These are phyloP conservation scores for Syritta pipiens DNA, from an alignment of 2,888 invertebrate species.

Conservation along the genomic window DNA sequence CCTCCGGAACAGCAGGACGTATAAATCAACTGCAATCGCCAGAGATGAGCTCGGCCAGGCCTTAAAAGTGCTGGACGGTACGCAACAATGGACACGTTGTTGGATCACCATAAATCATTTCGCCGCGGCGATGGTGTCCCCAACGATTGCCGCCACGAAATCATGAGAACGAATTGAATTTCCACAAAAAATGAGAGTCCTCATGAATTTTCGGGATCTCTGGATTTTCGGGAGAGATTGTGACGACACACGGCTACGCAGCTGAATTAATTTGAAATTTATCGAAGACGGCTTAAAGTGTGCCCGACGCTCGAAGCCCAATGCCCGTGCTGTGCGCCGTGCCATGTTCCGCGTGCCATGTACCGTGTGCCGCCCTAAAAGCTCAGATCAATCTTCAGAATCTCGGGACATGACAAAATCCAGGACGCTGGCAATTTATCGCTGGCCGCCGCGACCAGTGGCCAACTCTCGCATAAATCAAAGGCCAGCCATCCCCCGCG, in stretches of 20 bases:
- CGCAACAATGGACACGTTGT: constrained; percentile 41
- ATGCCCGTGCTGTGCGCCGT: too few species aligned
- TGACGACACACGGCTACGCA: background rate
- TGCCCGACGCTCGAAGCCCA: too few species aligned
- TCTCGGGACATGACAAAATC: constrained; percentile 36
- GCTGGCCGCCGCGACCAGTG: background rate
- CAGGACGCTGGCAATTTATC: background rate
- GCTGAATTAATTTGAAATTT: background rate
- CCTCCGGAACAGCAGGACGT: constrained; percentile 43
- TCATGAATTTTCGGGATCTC: constrained; percentile 13
- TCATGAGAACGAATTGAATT: constrained; percentile 30
- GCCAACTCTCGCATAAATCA: background rate
- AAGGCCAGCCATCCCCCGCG: background rate
- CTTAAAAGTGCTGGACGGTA: constrained; percentile 17
- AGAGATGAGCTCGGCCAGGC: constrained; percentile 28
- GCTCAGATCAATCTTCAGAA: constrained; percentile 25
- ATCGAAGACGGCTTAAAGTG: too few species aligned
- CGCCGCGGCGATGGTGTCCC: constrained; percentile 14
- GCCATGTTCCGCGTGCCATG: too few species aligned
- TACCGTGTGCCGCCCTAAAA: background rate
- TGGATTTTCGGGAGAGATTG: background rate
- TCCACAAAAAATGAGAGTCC: constrained; percentile 14
- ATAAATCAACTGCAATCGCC: constrained; percentile 54
- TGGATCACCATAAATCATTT: constrained; percentile 36
- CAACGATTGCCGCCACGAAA: constrained; percentile 1